These are phyloP conservation scores for Grus americana DNA, from an alignment of 2,113 vertebrate species.

Conservation along the genomic window DNA sequence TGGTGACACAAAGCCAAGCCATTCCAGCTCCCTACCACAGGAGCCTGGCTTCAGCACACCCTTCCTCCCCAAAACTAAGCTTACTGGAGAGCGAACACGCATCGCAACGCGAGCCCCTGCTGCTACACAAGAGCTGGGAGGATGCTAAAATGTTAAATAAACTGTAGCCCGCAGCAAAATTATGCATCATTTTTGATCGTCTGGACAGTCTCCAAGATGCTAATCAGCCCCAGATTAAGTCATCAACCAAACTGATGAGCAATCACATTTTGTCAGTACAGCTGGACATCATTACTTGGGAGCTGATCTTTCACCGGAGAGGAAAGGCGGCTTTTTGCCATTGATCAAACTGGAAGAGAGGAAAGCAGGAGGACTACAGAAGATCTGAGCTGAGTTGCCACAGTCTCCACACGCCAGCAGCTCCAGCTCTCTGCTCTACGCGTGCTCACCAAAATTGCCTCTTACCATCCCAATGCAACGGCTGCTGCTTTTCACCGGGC, in stretches of 20 bases:
- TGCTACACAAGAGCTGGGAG: accelerated
- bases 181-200: background rate
- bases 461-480: accelerated
- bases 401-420: background rate
- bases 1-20: background rate
- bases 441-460: background rate
- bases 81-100: accelerated
- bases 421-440: background rate
- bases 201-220: conserved; percentile 35
- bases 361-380: background rate
- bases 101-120: accelerated
- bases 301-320: background rate
- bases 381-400: background rate
- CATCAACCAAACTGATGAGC: conserved; percentile 58
- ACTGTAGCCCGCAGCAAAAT: background rate
- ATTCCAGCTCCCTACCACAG: background rate
- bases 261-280: conserved; percentile 38
- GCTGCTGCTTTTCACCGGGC: accelerated
- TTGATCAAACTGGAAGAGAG: background rate
- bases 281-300: conserved; percentile 44
- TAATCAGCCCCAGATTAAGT: conserved; percentile 65
- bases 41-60: background rate
- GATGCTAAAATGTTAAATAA: background rate
- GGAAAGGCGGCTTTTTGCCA: background rate
- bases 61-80: background rate